Conservation (phyloP, 2,113 vertebrate genomes). For the Platichthys stellatus region DNA sequence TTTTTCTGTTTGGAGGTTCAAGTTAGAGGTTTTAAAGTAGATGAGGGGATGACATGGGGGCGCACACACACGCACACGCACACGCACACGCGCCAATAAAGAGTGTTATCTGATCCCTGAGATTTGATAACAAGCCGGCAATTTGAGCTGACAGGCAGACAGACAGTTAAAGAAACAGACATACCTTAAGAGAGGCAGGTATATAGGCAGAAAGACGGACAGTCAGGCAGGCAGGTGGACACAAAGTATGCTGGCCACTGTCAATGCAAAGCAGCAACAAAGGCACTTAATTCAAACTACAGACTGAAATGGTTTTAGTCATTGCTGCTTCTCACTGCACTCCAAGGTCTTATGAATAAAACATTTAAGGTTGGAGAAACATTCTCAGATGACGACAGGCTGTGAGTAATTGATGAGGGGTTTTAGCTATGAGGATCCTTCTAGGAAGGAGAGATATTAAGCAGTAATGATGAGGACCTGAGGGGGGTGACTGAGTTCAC, state of each 20-base stretch:
- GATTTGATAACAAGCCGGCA: no score
- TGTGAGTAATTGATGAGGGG: slow-evolving; percentile 56
- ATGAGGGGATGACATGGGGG: no score
- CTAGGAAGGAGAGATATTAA: slow-evolving; percentile 16
- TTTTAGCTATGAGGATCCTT: slow-evolving; percentile 35
- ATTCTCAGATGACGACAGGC: not conserved
- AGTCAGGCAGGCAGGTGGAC: not conserved
- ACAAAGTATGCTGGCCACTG: slow-evolving; percentile 2
- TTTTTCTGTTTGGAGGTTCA: no score
- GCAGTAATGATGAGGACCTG: slow-evolving; percentile 10
- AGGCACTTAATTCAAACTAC: slow-evolving; percentile 19
- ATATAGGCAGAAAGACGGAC: not conserved
- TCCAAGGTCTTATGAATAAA: slow-evolving; percentile 59
- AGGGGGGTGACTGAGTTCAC: not conserved
- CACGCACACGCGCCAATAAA: no score
- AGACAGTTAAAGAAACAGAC: not conserved
- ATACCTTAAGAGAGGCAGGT: not conserved
- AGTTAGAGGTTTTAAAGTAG: no score
- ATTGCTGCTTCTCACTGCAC: slow-evolving; percentile 1
- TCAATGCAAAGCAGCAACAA: slow-evolving; percentile 7
- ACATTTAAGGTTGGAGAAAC: slow-evolving; percentile 53
- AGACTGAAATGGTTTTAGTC: slow-evolving; percentile 25
- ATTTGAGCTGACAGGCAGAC: not conserved
- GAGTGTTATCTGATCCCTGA: no score
- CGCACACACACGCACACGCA: no score